Evolutionary conservation across 2,797 vertebrate genomes (phyloP), one percentile per base, ranked within the genome.

Genomic region (Sciurus vulgaris): DNA sequence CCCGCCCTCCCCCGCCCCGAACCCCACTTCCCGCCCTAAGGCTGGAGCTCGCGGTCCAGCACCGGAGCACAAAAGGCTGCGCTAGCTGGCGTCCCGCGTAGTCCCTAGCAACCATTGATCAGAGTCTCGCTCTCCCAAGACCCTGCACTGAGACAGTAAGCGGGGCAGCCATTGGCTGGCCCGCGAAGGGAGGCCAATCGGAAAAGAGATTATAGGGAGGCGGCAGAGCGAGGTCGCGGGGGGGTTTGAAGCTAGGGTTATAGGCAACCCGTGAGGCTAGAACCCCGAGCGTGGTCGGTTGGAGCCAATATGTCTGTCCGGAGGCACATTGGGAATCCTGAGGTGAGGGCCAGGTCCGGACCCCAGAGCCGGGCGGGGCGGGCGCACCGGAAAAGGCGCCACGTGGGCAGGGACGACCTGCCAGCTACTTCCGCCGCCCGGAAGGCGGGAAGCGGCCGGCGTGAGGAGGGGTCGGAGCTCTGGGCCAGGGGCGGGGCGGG

Each of bases 231-330:
- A 0, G 10, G 28, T 6, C 12, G 73, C 15, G 1, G 22, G 81
- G 5, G 17, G 63, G 28, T 56, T 54, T 67, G 69, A 47, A 96
- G 93, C 77, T 95, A 94, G 84, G 92, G 79, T 82, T 96, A 93
- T 93, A 89, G 93, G 94, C 44, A 38, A 67, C 63, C 20, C 44
- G 65, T 33, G 96, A 74, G 88, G 91, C 69, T 87, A 86, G 97
- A 95, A 92, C 76, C 24, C 61, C 9, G 95, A 91, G 61, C 89
- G 72, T 91, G 93, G 97, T 91, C 91, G 73, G 94, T 98, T 98
- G 96, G 96, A 98, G 96, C 69, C 97, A 89, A 94, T 86, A 99
- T 99, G 99, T 99, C 99, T 98, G 78, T 98, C 77, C 97, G 98
- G 56, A 98, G 98, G 92, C 96, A 98, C 24, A 98, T 99, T 90